phyloP scores from a whole-genome alignment of 2,797 vertebrate species.

The Danio choprae region DNA sequence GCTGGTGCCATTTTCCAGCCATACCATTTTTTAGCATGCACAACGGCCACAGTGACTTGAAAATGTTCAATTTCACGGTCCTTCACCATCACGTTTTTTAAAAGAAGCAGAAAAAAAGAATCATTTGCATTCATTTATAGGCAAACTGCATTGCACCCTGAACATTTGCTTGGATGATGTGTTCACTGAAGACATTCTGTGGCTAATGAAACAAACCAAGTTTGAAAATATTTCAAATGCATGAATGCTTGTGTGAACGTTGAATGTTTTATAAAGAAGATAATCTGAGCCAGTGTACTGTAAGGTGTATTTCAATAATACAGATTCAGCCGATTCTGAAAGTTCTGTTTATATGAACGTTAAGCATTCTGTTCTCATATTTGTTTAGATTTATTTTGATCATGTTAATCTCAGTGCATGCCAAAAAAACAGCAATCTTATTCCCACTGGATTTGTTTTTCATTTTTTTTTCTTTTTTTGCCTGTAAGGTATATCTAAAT shows the following conservation, averaged over 20 bases:
- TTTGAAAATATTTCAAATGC: not conserved
- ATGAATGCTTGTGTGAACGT: not conserved
- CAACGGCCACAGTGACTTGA: not conserved
- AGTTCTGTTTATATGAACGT: not conserved
- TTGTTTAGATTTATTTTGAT: not conserved
- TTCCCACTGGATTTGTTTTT: too few species aligned
- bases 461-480: too few species aligned
- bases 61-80: constrained; percentile 7
- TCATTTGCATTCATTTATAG: not conserved
- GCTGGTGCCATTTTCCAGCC: not conserved
- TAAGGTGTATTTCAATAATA: not conserved
- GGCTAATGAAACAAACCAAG: not conserved
- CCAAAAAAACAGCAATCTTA: too few species aligned
- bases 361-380: not conserved
- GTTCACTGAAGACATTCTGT: not conserved
- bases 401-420: not conserved
- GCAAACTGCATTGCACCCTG: not conserved
- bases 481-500: too few species aligned
- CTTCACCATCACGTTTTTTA: not conserved
- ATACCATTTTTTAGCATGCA: not conserved
- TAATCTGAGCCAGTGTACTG: not conserved
- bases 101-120: not conserved
- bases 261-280: not conserved
- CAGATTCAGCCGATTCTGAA: not conserved
- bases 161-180: not conserved